Evolutionary conservation across 2,797 vertebrate species (phyloP), one percentile per base, ranked within the genome.

Genomic region (Parotocinclus haroldoi): DNA sequence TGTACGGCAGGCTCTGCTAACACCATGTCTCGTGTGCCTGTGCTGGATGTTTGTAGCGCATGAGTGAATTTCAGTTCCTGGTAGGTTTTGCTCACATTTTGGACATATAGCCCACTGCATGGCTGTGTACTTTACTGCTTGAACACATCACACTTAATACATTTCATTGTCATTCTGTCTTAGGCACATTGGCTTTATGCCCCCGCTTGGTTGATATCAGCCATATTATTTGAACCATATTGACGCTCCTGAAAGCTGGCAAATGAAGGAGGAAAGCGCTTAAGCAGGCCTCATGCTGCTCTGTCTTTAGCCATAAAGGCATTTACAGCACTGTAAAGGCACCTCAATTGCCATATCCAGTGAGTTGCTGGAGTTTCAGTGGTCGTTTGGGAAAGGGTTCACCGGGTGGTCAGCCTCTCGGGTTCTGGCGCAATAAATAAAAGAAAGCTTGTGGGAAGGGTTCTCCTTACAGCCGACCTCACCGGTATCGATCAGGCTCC

Each of bases 261-360:
- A 73, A 71, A 72, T 74, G 84, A 50, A 50, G 13, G 44, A 75
- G 66, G 76, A 65, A 76, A 59, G 4, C 69, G 73, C 80, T 79
- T 74, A 78, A 63, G 54, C 72, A 66, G 75, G 9, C 63, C 70
- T 76, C 55, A 1, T 65, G 18, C 61, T 75, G 64, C 76, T 80
- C 77, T 72, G 81, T 78, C 72, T 62, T 82, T 73, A 78, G 84
- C 84, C 82, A 76, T 78, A 86, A 86, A 85, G 77, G 78, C 66
- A 86, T 80, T 81, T 89, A 82, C 78, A 27, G 85, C 85, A 86
- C 87, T 82, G 88, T 90, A 89, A 91, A 91, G 83, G 75, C 73
- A 82, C 80, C 83, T 85, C 81, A 76, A 78, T 83, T 81, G 87
- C 83, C 72, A 70, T 76, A 80, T 84, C 83, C 85, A 82, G 83